Evolutionary conservation across 1,140 invertebrate genomes (phyloP), one percentile per base, ranked within the genome.

Genomic region (Thalassaphorura encarpata): DNA sequence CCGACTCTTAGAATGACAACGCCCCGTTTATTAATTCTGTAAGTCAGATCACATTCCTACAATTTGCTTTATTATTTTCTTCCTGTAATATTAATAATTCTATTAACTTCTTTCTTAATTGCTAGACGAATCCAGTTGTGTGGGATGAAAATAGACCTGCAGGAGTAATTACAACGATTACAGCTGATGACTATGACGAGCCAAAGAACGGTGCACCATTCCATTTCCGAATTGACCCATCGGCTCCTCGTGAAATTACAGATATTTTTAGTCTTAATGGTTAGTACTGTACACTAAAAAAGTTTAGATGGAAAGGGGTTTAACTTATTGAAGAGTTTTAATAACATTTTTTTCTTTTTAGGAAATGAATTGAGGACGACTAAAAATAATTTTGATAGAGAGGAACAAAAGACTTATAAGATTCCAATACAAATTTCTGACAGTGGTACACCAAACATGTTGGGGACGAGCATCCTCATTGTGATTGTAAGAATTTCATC

Each of bases 1-100:
- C n/a, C n/a, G n/a, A n/a, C n/a, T n/a, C n/a, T n/a, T n/a, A n/a
- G 52, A 94, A 94, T 67, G 90, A 94, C 67, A 94, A 93, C 71
- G 84, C 84, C 0, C 90, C 90, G 0, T 85, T 82, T 68, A 73
- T 94, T 46, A 81, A 85, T 55, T 85, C 87, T 66, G 78, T 80
- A 72, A 78, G 77, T 75, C 28, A 36, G 8, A 11, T 36, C 33
- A 36, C 8, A 36, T 36, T 36, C 8, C 8, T n/a, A n/a, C n/a
- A n/a, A n/a, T n/a, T n/a, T n/a, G n/a, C n/a, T n/a, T n/a, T n/a
- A n/a, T n/a, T n/a, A 54, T 24, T 39, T 27, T 54, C 6, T n/a
- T n/a, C 26, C 16, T 19, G 15, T 56, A 28, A 5, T 40, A 19
- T 31, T 18, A 19, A 8, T 5, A 23, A 36, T 8, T 8, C 33